Conservation (phyloP, 2,888 invertebrate genomes). For the Harpalus rufipes region DNA sequence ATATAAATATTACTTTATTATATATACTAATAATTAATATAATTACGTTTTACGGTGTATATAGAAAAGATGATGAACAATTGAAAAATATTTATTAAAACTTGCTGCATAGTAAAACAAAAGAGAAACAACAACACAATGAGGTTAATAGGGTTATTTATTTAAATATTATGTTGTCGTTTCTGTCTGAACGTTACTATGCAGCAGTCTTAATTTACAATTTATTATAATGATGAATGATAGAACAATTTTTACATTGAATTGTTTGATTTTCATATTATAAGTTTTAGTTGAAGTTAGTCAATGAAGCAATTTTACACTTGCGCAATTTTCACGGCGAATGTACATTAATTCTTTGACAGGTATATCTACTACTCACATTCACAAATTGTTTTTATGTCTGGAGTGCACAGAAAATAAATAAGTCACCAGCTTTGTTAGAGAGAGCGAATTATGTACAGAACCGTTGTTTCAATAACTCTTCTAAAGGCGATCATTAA, state of each 20-base stretch:
- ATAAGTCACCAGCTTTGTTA: constrained; percentile 31
- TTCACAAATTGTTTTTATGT: constrained; percentile 46
- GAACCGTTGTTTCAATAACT: constrained; percentile 44
- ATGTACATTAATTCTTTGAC: constrained; percentile 49
- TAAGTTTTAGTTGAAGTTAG: constrained; percentile 34
- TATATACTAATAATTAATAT: constrained; percentile 65
- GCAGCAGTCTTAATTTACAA: constrained; percentile 44
- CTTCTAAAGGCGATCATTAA: constrained; percentile 57
- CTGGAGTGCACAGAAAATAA: constrained; percentile 45
- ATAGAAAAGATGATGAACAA: constrained; percentile 63
- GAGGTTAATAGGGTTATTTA: neutral
- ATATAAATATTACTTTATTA: constrained; percentile 68
- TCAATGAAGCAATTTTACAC: constrained; percentile 54
- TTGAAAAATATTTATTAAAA: constrained; percentile 60
- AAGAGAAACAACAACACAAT: constrained; percentile 47
- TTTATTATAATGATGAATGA: constrained; percentile 56
- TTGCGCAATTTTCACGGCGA: constrained; percentile 37
- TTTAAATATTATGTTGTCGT: constrained; percentile 26
- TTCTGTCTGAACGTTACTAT: constrained; percentile 39
- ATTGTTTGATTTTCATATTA: constrained; percentile 53
- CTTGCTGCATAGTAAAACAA: constrained; percentile 41
- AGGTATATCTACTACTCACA: constrained; percentile 33
- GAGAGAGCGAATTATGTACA: constrained; percentile 53
- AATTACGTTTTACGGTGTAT: constrained; percentile 62
- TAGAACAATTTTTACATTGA: constrained; percentile 54